Base-by-base conservation (phyloP, 2,797 vertebrate genomes). In the Notoglanidium macrostoma region DNA sequence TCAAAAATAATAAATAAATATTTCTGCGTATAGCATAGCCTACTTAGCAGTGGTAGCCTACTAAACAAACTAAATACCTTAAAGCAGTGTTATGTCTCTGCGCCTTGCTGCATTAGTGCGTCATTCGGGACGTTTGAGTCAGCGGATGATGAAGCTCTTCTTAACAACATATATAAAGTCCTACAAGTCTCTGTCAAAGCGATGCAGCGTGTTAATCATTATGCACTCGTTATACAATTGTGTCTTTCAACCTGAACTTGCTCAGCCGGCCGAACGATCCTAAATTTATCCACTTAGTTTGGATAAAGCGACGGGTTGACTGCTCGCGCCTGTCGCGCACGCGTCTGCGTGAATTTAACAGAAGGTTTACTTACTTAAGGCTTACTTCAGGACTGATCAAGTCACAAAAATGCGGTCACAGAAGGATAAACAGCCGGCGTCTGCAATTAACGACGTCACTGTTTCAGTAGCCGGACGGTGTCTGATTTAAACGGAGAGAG, bases 251-350 rank as follows among this genome's bases (percentile, higher is more conserved):
- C 11, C 44, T 70, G 81, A 83, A 68, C 54, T 61, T 26, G 70
- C 14, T 32, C 23, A 63, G 49, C 59, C 23, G 44, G 57, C 11
- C 35, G 35, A 55, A 32, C 32, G 32, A 21, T 54, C 59, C 77
- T 87, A 78, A 63, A 65, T 86, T 70, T 90, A 86, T 90, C 87
- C 88, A 54, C 80, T 90, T 90, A 86, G 32, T 87, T 90, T 84
- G 84, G 83, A 90, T 90, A 72, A 90, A 68, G 77, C 85, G 21
- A 44, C 81, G 57, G 40, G 76, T 17, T 80, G 40, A 29, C 32
- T 78, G 59, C 57, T 40, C 40, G 1, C 74, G 21, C 32, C n/a
- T 57, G 40, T 68, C 32, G 67, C 82, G 54, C 46, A 54, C 86
- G 54, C 86, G 68, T 79, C 73, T 57, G 65, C 44, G 59, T 83